phyloP scores from a whole-genome alignment of 1,140 invertebrate species.

The Calephelis nemesis region DNA sequence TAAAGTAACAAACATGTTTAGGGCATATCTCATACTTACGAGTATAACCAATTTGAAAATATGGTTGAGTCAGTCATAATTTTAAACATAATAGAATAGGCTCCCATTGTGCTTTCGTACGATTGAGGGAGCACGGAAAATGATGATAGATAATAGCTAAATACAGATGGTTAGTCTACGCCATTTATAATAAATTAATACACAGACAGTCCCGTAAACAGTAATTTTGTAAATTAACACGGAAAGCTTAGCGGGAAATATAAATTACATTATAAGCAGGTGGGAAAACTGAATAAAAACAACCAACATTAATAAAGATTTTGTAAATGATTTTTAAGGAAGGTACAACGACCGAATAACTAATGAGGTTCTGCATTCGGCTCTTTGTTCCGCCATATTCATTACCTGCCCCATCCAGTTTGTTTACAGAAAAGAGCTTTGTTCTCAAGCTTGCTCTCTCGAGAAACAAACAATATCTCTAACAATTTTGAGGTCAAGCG shows the following conservation, averaged over 20 bases:
- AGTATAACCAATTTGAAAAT: no score
- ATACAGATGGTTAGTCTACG: no score
- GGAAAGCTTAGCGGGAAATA: neutral
- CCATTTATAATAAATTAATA: neutral
- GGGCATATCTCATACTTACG: no score
- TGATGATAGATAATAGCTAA: no score
- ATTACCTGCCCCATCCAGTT: constrained; percentile 65
- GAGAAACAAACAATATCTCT: constrained; percentile 66
- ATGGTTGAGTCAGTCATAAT: no score
- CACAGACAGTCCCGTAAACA: neutral
- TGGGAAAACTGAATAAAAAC: constrained; percentile 11
- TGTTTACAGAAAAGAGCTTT: constrained; percentile 67
- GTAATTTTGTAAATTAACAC: neutral
- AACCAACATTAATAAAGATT: constrained; percentile 31
- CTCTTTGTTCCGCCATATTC: constrained; percentile 69
- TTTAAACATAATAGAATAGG: no score
- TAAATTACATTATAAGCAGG: neutral
- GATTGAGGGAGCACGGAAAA: no score
- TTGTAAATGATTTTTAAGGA: constrained; percentile 63
- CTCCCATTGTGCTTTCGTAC: no score
- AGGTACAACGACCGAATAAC: constrained; percentile 61
- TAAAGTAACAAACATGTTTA: no score
- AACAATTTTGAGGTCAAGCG: constrained; percentile 67
- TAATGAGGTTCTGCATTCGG: constrained; percentile 64
- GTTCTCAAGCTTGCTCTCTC: constrained; percentile 48